Conservation (phyloP, 1,140 invertebrate species). For the Carcinoscorpius rotundicauda region DNA sequence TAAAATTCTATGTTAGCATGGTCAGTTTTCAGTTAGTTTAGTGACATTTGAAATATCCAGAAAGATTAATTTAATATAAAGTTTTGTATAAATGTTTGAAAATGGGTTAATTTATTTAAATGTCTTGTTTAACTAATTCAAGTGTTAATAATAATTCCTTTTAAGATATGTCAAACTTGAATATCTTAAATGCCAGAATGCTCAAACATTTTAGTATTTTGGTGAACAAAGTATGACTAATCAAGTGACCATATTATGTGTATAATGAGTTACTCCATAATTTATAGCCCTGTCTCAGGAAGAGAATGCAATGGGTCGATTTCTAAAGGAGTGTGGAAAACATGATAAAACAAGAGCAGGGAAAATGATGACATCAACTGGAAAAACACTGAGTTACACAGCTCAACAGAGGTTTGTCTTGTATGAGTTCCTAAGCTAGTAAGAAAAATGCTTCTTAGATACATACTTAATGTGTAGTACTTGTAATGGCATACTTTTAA, state of each 20-base stretch:
- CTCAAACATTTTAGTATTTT: background rate
- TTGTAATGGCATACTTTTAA: too few species aligned
- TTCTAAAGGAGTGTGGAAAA: slow-evolving; percentile 89
- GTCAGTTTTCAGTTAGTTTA: too few species aligned
- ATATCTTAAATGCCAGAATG: background rate
- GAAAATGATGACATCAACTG: slow-evolving; percentile 85
- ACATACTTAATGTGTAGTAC: too few species aligned
- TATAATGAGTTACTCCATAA: background rate
- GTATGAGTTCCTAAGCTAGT: too few species aligned
- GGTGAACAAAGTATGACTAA: background rate
- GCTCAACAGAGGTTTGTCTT: slow-evolving; percentile 60
- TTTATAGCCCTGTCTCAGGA: slow-evolving; percentile 70
- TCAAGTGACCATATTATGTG: too few species aligned
- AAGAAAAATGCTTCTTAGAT: too few species aligned
- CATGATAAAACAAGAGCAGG: slow-evolving; percentile 71
- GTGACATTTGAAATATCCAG: background rate
- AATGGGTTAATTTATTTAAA: background rate
- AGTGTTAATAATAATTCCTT: background rate
- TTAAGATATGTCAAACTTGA: background rate
- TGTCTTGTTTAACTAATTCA: background rate
- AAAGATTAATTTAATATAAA: background rate
- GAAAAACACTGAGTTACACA: slow-evolving; percentile 87
- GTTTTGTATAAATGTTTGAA: background rate
- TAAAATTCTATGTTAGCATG: too few species aligned
- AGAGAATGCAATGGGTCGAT: slow-evolving; percentile 87